Percentiles rank a stretch among this genome's conserved stretches.
phyloP scores from a whole-genome alignment of 2,888 invertebrate species.

The Enchytraeus crypticus region DNA sequence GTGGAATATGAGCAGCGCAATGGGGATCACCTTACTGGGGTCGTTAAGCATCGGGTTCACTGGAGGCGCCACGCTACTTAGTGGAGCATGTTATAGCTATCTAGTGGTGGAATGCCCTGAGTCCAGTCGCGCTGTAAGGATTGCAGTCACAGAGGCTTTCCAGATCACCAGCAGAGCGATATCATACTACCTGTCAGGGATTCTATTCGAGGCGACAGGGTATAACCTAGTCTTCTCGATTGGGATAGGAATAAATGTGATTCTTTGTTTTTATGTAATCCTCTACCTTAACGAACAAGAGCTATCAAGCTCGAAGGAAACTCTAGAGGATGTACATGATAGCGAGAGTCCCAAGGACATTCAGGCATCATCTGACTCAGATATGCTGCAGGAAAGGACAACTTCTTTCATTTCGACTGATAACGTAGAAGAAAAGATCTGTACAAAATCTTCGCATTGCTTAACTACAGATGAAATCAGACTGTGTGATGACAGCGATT shows the following conservation, averaged over 20 bases:
- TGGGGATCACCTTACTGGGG: neutral
- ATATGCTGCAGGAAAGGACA: too few species aligned
- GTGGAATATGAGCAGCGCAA: neutral
- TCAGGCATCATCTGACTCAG: too few species aligned
- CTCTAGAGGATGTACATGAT: too few species aligned
- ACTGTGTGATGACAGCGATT: too few species aligned
- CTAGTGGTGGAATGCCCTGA: neutral
- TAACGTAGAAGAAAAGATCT: too few species aligned
- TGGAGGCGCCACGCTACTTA: neutral
- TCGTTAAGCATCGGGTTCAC: neutral
- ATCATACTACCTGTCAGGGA: neutral
- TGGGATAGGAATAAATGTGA: slow-evolving; percentile 1
- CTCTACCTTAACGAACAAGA: neutral
- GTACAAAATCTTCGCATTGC: too few species aligned
- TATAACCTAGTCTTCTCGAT: neutral
- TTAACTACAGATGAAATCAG: too few species aligned
- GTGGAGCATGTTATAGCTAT: neutral
- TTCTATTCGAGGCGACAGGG: neutral
- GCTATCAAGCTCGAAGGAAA: too few species aligned
- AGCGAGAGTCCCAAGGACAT: too few species aligned
- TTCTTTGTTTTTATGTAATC: neutral
- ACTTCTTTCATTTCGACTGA: too few species aligned
- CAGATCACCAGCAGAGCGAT: neutral
- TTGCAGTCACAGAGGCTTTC: neutral
- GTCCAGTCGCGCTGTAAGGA: neutral